phyloP scores from a whole-genome alignment of 2,888 invertebrate genomes.

The Sinopyrophorus schimmeli region DNA sequence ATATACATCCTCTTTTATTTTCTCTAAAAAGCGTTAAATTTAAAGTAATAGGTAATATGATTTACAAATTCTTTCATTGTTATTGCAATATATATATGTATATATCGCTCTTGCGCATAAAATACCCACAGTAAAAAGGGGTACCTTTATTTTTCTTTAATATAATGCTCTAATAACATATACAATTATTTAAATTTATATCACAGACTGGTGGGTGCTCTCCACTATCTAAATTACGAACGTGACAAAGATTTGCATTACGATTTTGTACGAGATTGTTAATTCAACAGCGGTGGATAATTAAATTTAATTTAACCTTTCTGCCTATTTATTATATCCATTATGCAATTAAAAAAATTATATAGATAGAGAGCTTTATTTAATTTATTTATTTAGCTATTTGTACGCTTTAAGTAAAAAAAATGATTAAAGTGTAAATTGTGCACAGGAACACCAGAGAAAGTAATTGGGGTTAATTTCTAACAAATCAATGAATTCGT shows the following conservation, averaged over 20 bases:
- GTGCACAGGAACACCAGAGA: too few relatives aligned
- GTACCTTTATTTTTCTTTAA: slow-evolving; percentile 18
- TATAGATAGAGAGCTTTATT: too few relatives aligned
- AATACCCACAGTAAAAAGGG: slow-evolving; percentile 21
- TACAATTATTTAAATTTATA: slow-evolving; percentile 31
- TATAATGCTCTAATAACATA: slow-evolving; percentile 28
- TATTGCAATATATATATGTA: slow-evolving; percentile 33
- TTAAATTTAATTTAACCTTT: not conserved
- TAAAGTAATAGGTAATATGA: slow-evolving; percentile 28
- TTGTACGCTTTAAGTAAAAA: too few relatives aligned
- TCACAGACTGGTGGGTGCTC: slow-evolving; percentile 32
- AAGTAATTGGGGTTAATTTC: too few relatives aligned
- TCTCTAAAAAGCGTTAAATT: slow-evolving; percentile 31
- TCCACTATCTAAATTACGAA: slow-evolving; percentile 19
- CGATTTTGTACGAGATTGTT: not conserved
- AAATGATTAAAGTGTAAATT: too few relatives aligned
- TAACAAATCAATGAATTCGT: too few relatives aligned
- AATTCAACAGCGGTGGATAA: not conserved
- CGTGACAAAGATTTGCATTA: slow-evolving; percentile 2
- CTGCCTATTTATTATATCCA: too few relatives aligned
- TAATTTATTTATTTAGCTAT: too few relatives aligned
- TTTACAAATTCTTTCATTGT: slow-evolving; percentile 28
- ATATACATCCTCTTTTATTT: slow-evolving; percentile 19
- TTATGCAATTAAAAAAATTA: too few relatives aligned
- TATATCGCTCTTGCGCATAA: slow-evolving; percentile 28